These are phyloP conservation scores for Atta colombica DNA, from an alignment of 1,140 invertebrate species.

Conservation along the genomic window DNA sequence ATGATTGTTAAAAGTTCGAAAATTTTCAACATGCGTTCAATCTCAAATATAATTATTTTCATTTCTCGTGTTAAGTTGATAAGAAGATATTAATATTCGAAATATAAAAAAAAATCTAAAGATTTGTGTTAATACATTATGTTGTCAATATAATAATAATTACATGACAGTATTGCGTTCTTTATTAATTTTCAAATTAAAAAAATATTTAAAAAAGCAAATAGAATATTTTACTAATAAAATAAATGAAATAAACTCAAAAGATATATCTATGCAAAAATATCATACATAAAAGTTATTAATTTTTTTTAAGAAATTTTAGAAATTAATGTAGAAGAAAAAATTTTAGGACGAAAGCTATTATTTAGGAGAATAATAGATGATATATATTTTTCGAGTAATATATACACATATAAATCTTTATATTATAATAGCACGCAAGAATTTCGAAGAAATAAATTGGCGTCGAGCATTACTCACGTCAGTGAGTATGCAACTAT, in stretches of 20 bases:
- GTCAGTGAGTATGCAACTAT: conserved; percentile 32
- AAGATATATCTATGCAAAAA: background rate
- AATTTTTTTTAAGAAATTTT: background rate
- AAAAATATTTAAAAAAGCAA: background rate
- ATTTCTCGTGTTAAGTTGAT: background rate
- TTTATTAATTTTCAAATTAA: background rate
- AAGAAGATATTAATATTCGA: background rate
- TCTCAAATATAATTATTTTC: background rate
- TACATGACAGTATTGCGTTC: background rate
- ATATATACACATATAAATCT: background rate
- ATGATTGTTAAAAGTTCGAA: conserved; percentile 1
- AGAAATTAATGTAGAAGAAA: background rate
- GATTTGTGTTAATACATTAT: background rate
- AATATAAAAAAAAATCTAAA: background rate
- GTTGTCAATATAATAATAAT: background rate
- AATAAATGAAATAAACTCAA: background rate
- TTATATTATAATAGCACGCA: conserved; percentile 27
- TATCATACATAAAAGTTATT: background rate
- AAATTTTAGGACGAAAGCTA: background rate
- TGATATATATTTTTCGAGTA: conserved; percentile 25
- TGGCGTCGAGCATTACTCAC: conserved; percentile 17
- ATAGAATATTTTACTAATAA: background rate
- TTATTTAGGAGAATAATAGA: conserved; percentile 34
- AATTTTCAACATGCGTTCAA: conserved; percentile 19
- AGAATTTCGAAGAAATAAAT: conserved; percentile 45